phyloP scores from a whole-genome alignment of 2,113 vertebrate species.

The Pomatorhinus ruficollis region DNA sequence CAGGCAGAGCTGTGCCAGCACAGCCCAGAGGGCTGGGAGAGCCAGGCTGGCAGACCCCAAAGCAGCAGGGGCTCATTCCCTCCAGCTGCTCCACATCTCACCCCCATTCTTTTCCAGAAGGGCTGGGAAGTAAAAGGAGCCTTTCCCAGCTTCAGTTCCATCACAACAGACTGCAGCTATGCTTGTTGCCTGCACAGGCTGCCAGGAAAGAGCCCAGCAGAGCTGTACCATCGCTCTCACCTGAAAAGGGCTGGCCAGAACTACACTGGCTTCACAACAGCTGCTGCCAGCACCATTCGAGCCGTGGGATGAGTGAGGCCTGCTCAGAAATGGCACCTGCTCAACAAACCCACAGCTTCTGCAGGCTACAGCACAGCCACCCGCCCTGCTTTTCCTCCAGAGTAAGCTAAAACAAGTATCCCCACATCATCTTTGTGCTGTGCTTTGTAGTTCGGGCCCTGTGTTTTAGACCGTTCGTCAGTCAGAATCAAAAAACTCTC shows the following conservation, averaged over 20 bases:
- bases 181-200: background rate
- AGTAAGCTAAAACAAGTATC: background rate
- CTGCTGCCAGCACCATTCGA: background rate
- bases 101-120: background rate
- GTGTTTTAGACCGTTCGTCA: background rate
- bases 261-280: accelerated
- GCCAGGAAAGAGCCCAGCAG: background rate
- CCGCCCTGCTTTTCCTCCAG: background rate
- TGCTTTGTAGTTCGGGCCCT: background rate
- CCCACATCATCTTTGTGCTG: background rate
- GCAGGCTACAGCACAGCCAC: background rate
- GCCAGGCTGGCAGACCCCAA: background rate
- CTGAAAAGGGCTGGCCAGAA: background rate
- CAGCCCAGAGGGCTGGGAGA: background rate
- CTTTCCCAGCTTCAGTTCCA: background rate
- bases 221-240: background rate
- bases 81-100: background rate
- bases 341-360: background rate
- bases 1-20: background rate
- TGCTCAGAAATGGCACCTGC: background rate
- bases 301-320: background rate
- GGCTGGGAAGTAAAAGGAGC: background rate
- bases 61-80: background rate
- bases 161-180: background rate
- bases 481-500: background rate